Conservation (phyloP, 1,140 invertebrate species). For the Macrosteles quadrilineatus region DNA sequence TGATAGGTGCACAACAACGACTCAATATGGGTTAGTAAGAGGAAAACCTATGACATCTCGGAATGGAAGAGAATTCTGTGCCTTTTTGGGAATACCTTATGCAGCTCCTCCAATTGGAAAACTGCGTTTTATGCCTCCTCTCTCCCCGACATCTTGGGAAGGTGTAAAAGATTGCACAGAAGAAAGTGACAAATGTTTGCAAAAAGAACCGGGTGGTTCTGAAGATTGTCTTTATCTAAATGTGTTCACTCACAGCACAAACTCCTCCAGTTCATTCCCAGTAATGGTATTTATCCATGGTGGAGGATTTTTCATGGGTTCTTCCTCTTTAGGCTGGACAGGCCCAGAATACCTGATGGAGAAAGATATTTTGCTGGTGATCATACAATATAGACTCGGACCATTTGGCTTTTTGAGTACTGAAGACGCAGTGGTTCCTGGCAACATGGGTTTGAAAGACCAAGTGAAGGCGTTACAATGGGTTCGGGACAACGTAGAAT, state of each 20-base stretch:
- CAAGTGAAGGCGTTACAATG: constrained; percentile 39
- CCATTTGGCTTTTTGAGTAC: constrained; percentile 41
- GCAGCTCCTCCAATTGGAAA: neutral
- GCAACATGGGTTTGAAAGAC: constrained; percentile 44
- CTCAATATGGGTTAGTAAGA: neutral
- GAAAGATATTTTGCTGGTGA: constrained; percentile 51
- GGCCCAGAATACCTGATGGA: constrained; percentile 45
- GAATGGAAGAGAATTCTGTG: constrained; percentile 1
- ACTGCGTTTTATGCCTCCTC: constrained; percentile 43
- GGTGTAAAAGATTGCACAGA: constrained; percentile 51
- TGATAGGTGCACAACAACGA: neutral
- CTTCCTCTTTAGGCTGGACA: constrained; percentile 37
- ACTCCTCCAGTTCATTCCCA: constrained; percentile 47
- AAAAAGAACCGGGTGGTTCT: constrained; percentile 44
- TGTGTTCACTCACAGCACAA: constrained; percentile 54
- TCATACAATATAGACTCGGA: constrained; percentile 53
- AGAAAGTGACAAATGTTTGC: constrained; percentile 50
- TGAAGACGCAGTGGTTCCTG: constrained; percentile 36
- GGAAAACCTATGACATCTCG: neutral
- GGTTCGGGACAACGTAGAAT: constrained; percentile 47
- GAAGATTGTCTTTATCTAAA: constrained; percentile 73
- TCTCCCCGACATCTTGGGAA: constrained; percentile 50
- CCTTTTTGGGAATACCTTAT: constrained; percentile 9
- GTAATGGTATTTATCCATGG: constrained; percentile 58
- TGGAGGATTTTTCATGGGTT: constrained; percentile 50